Evolutionary conservation across 2,113 vertebrate species (phyloP), one percentile per base, ranked within the genome.

Genomic region (Willisornis vidua): DNA sequence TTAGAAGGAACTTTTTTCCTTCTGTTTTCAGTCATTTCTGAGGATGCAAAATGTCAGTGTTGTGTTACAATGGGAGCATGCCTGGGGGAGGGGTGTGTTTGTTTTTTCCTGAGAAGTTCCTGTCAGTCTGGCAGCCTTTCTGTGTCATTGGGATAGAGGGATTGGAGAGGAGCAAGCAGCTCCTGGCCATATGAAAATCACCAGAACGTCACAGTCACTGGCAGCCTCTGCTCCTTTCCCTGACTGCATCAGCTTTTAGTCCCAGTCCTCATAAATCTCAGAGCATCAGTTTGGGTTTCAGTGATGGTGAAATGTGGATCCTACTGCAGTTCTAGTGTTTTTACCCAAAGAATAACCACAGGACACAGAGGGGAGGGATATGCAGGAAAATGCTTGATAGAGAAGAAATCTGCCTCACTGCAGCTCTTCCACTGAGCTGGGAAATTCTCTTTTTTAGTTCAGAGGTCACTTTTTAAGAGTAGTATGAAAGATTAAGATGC

Each of bases 291-390:
- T 65, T 75, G 52, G 57, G 37, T 91, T 87, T 81, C 72, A 15
- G 3, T 49, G 80, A 25, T 39, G 22, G 22, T 73, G 72, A 91
- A 89, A 80, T 61, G 41, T 66, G 28, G 57, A 0, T 72, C 33
- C 90, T 86, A 70, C 76, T 63, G 66, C 22, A 87, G 43, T 93
- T 94, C 39, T 62, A 19, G 45, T 89, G 28, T 43, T 96, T 95
- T 73, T 70, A 16, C 45, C n/a, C 83, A 81, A 85, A 94, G 82
- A 96, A 86, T 87, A 82, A 66, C 86, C 80, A 58, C n/a, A 51
- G 24, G 29, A 16, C 6, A 17, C 0, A 1, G 26, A 55, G 24
- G 14, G 46, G 59, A 73, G 33, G 4, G 12, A 1, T 41, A 52
- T 23, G 33, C 63, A 46, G 52, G 49, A 46, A 82, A 62, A 67